A percentile compares a stretch with the other conserved stretches of the same genome.
phyloP scores from a whole-genome alignment of 2,113 vertebrate genomes.

The Pollachius pollachius region DNA sequence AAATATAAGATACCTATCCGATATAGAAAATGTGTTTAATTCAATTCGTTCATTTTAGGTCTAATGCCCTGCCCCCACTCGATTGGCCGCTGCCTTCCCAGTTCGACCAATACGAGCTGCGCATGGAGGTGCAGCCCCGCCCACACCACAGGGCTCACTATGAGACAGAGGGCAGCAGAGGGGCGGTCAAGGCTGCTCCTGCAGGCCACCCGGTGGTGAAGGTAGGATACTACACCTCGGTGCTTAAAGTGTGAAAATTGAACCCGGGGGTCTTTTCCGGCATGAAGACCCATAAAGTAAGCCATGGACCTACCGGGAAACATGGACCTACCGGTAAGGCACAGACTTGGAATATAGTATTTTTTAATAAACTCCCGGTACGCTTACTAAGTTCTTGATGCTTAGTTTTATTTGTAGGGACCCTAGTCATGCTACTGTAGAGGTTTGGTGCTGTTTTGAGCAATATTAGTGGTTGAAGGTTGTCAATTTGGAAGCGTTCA shows the following conservation, averaged over 20 bases:
- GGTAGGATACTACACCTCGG: slow-evolving; percentile 59
- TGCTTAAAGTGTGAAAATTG: background rate
- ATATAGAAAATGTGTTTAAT: background rate
- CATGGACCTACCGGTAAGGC: too few species aligned
- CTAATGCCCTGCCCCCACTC: slow-evolving; percentile 84
- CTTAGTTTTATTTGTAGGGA: too few species aligned
- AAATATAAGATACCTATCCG: too few species aligned
- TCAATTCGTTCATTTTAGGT: slow-evolving; percentile 57
- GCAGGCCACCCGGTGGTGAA: slow-evolving; percentile 87
- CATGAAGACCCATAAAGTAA: too few species aligned
- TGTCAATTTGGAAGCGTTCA: too few species aligned
- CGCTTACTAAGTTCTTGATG: too few species aligned
- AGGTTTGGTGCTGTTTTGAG: too few species aligned
- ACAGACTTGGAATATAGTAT: too few species aligned
- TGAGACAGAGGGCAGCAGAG: slow-evolving; percentile 89
- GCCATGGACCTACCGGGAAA: too few species aligned
- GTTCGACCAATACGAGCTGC: slow-evolving; percentile 86
- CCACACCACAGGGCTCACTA: slow-evolving; percentile 90
- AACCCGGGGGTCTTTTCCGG: background rate
- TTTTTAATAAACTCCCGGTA: too few species aligned
- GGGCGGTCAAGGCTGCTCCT: slow-evolving; percentile 85
- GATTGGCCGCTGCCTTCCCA: slow-evolving; percentile 90
- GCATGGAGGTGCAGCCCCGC: slow-evolving; percentile 86
- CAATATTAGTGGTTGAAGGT: too few species aligned
- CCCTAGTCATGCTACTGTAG: too few species aligned